Evolutionary conservation across 2,888 invertebrate genomes (phyloP).

Genomic region (Aleiodes leptofemur): DNA sequence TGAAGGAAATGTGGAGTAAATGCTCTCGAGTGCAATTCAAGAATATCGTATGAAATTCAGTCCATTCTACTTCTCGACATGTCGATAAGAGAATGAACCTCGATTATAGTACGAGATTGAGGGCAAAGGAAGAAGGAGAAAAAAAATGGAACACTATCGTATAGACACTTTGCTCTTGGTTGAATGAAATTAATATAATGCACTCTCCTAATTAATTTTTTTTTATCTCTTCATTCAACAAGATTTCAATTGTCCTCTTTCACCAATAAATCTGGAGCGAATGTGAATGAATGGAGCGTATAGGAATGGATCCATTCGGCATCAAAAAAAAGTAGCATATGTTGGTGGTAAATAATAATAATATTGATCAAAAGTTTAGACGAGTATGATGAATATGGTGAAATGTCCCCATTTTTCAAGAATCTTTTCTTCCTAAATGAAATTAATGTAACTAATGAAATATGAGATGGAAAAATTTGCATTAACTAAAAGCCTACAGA

Average conservation of each 20-base stretch:
- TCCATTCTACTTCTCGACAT: too few species aligned
- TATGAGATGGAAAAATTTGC: conserved; percentile 1
- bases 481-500: conserved; percentile 30
- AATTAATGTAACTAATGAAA: conserved; percentile 11
- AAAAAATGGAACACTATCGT: too few species aligned
- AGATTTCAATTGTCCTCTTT: neutral
- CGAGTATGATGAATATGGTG: conserved; percentile 9
- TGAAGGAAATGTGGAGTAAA: too few species aligned
- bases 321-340: too few species aligned
- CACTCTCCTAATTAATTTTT: neutral
- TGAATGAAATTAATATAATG: conserved; percentile 13
- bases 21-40: too few species aligned
- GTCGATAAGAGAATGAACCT: too few species aligned
- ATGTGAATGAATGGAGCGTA: neutral
- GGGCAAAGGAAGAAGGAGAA: too few species aligned
- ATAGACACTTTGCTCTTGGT: neutral
- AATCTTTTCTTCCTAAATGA: conserved; percentile 11
- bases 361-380: neutral
- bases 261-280: conserved; percentile 6
- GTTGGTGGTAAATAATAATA: too few species aligned
- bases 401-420: conserved; percentile 8
- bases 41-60: too few species aligned
- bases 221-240: neutral
- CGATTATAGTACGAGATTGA: too few species aligned
- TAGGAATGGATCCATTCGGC: neutral